Evolutionary conservation across 2,888 invertebrate species (phyloP), one percentile per base, ranked within the genome.

Genomic region (Alloscopus bannaensis): DNA sequence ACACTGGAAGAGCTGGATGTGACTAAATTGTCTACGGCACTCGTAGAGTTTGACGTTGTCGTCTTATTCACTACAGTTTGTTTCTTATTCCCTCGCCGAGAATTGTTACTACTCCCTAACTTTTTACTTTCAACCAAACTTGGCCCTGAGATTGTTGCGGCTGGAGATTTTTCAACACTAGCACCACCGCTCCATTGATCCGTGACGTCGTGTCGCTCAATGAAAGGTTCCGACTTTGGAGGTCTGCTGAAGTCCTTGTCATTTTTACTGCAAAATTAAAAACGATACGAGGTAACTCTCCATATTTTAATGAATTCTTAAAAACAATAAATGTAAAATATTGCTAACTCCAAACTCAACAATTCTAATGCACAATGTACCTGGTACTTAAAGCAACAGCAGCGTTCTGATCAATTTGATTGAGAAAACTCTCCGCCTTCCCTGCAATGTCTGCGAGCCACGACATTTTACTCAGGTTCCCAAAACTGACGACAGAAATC

Each of bases 361-460:
- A 40, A 55, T 36, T 40, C 3, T 50, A 50, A 50, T n/a, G n/a
- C n/a, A 59, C 13, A 52, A 22, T 20, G 45, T 57, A 70, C 65
- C 40, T 50, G 8, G 45, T 78, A 40, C 29, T 85, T 59, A 92
- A 87, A 20, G 92, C 93, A 22, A 89, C 91, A 0, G 93, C 94
- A 26, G 94, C 93, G 87, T 93, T 92, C 86, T 94, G 91, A 86
- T 94, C 94, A 26, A 94, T 88, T 87, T 92, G 92, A 86, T 93
- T 94, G 22, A 95, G 89, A 77, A 94, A 91, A 86, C 90, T 91
- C 87, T 94, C 94, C 16, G 94, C 94, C 87, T 91, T 93, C 29
- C 92, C 93, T 78, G 94, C 93, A 72, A 94, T 89, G 80, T 92
- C 93, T 80, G 92, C 90, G 76, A 94, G 91, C 94, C 94, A 94